phyloP scores from a whole-genome alignment of 2,113 vertebrate species.

The Microcebus griseorufus region DNA sequence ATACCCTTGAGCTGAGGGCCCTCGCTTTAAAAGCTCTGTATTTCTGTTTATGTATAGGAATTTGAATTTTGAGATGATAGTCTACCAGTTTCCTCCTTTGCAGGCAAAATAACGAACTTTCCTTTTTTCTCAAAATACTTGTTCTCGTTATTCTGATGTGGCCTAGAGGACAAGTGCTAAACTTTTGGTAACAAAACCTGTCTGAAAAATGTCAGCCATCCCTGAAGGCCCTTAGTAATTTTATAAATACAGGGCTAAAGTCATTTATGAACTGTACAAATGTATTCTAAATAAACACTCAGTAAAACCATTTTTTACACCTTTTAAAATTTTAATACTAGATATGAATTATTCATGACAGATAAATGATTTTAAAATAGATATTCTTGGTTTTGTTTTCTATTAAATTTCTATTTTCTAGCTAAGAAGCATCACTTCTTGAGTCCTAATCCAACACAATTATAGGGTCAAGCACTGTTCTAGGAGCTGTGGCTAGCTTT shows the following conservation, averaged over 20 bases:
- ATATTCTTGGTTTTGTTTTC: background rate
- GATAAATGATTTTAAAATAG: background rate
- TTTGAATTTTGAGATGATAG: no score
- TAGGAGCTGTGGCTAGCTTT: background rate
- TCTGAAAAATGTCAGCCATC: background rate
- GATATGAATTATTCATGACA: background rate
- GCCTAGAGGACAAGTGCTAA: no score
- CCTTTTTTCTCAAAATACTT: no score
- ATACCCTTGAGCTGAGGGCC: no score
- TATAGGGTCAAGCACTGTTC: background rate
- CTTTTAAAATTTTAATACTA: conserved; percentile 21
- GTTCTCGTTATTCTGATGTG: no score
- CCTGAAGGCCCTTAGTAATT: background rate
- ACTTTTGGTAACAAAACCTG: background rate
- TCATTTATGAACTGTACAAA: background rate
- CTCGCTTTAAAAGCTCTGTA: no score
- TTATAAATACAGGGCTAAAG: background rate
- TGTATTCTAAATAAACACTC: conserved; percentile 1
- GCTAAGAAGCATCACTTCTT: background rate
- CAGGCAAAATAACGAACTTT: no score
- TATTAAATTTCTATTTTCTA: background rate
- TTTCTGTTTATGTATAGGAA: no score
- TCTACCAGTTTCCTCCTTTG: no score
- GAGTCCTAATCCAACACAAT: background rate
- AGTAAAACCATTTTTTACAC: background rate